Conservation (phyloP, 1,140 invertebrate species). For the Habropoda laboriosa region DNA sequence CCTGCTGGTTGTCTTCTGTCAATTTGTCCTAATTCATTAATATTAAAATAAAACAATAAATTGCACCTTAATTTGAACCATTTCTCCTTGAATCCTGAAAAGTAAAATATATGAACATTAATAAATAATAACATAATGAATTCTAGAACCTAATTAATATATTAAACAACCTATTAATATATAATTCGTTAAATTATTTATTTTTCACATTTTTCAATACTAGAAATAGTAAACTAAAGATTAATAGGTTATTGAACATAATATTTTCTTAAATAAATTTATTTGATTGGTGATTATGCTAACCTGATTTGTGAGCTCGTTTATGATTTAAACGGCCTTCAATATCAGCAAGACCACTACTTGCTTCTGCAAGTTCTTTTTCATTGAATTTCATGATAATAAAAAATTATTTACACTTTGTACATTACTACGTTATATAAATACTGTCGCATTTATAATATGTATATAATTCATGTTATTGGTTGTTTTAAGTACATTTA, state of each 20-base stretch:
- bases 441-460: constrained; percentile 23
- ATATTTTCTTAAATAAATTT: neutral
- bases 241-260: neutral
- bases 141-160: neutral
- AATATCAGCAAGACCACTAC: constrained; percentile 83
- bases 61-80: constrained; percentile 88
- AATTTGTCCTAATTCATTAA: constrained; percentile 86
- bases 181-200: neutral
- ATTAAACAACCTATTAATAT: neutral
- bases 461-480: constrained; percentile 19
- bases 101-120: constrained; percentile 26
- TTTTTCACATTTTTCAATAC: too few relatives aligned
- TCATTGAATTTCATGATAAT: constrained; percentile 86
- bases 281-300: constrained; percentile 44
- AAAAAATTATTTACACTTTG: constrained; percentile 1
- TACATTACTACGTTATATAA: constrained; percentile 18
- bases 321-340: constrained; percentile 87
- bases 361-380: constrained; percentile 83
- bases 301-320: constrained; percentile 83
- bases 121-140: neutral
- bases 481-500: neutral
- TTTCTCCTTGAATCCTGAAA: constrained; percentile 85
- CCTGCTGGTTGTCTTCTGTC: constrained; percentile 85
- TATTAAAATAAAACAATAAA: constrained; percentile 88
- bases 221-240: neutral